phyloP scores from a whole-genome alignment of 2,797 vertebrate genomes.

The Clarias platycephalus region DNA sequence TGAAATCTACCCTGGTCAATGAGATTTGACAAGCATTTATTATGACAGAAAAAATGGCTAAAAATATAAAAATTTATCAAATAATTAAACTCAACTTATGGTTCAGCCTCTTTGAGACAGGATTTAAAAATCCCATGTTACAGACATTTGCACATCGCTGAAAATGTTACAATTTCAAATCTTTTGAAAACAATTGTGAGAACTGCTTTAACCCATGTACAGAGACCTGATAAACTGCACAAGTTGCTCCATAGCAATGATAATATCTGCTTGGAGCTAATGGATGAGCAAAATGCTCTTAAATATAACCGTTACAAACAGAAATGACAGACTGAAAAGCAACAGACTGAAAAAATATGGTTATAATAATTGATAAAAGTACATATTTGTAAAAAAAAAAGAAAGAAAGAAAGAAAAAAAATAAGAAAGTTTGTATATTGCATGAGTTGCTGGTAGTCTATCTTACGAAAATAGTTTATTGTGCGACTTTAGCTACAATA shows the following conservation, averaged over 20 bases:
- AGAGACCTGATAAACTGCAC: slow-evolving; percentile 33
- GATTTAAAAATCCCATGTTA: slow-evolving; percentile 21
- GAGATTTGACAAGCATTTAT: slow-evolving; percentile 40
- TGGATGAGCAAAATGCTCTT: slow-evolving; percentile 23
- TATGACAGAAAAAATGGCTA: slow-evolving; percentile 29
- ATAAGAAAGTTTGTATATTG: slow-evolving; percentile 48
- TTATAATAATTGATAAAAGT: slow-evolving; percentile 54
- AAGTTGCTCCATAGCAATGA: slow-evolving; percentile 30
- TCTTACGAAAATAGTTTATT: slow-evolving; percentile 62
- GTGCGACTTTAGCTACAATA: slow-evolving; percentile 63
- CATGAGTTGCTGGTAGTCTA: slow-evolving; percentile 60
- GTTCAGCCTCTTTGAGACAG: slow-evolving; percentile 42
- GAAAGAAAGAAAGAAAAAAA: slow-evolving; percentile 33
- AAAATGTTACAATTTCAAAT: slow-evolving; percentile 18
- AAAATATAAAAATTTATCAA: slow-evolving; percentile 58
- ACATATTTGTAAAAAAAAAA: slow-evolving; percentile 49
- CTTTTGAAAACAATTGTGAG: slow-evolving; percentile 40
- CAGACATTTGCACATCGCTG: slow-evolving; percentile 40
- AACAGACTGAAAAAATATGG: slow-evolving; percentile 32
- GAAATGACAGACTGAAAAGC: slow-evolving; percentile 31
- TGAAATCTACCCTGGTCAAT: slow-evolving; percentile 35
- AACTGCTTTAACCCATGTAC: slow-evolving; percentile 29
- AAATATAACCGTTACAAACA: slow-evolving; percentile 35
- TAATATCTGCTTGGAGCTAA: slow-evolving; percentile 28
- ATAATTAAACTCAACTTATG: slow-evolving; percentile 52